Conservation (phyloP, 2,797 vertebrate genomes). For the Sebastes flavidus region DNA sequence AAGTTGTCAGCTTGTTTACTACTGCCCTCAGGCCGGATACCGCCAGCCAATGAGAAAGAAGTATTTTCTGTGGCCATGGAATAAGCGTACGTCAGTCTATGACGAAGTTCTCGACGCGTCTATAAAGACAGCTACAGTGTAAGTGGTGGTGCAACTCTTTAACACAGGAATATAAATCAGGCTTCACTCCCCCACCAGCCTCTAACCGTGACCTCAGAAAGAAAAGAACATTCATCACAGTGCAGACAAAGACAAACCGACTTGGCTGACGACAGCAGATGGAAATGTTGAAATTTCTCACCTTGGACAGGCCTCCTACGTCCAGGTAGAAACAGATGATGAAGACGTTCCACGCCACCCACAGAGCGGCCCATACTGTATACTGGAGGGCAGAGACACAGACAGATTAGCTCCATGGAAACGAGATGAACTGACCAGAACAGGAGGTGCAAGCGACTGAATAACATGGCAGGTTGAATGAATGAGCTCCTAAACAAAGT, state of each 20-base stretch:
- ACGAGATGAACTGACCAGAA: slow-evolving; percentile 9
- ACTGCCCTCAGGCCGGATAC: rapidly evolving
- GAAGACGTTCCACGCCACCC: slow-evolving; percentile 96
- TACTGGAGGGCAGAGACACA: slow-evolving; percentile 80
- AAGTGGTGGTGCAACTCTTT: neutral
- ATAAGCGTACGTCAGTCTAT: neutral
- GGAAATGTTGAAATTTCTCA: slow-evolving; percentile 66
- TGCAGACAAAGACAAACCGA: neutral
- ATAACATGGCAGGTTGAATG: slow-evolving; percentile 7
- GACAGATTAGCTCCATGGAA: slow-evolving; percentile 35
- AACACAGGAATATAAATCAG: slow-evolving; percentile 15
- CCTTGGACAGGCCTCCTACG: slow-evolving; percentile 92
- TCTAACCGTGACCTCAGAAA: slow-evolving; percentile 8
- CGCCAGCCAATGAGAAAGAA: neutral
- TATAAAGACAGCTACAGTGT: neutral
- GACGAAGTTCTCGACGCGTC: neutral
- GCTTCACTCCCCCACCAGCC: neutral
- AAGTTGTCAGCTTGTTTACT: neutral
- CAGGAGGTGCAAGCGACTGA: slow-evolving; percentile 1
- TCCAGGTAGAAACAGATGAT: slow-evolving; percentile 95
- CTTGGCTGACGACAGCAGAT: neutral
- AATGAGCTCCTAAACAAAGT: neutral
- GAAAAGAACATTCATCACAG: slow-evolving; percentile 20
- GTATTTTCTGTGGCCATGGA: neutral
- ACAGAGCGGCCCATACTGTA: slow-evolving; percentile 89